Percentiles rank a stretch among this genome's conserved stretches.
Conservation (phyloP, 2,888 invertebrate species). For the Oscheius sp. region DNA sequence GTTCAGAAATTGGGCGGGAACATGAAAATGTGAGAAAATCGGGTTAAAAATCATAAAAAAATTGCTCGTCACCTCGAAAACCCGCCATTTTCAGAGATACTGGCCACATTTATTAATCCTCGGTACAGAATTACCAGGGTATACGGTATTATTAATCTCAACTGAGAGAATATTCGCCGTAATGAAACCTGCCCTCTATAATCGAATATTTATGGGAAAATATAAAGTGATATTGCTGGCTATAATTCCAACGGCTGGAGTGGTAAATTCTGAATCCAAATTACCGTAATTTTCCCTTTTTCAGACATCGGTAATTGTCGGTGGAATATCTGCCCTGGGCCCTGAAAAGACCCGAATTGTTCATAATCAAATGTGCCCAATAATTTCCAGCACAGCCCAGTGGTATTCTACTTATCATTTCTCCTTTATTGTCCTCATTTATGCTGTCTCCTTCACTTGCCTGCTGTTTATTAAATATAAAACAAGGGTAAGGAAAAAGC, state of each 20-base stretch:
- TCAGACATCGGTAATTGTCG: conserved; percentile 48
- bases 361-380: conserved; percentile 60
- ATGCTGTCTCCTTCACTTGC: conserved; percentile 59
- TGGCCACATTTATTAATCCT: conserved; percentile 62
- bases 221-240: conserved; percentile 41
- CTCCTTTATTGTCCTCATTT: conserved; percentile 55
- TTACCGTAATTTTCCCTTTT: conserved; percentile 4
- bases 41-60: not conserved
- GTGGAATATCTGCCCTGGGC: conserved; percentile 49
- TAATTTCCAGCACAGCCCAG: conserved; percentile 60
- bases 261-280: conserved; percentile 38
- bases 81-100: conserved; percentile 57
- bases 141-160: conserved; percentile 60
- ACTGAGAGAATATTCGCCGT: conserved; percentile 58
- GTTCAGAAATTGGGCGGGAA: not conserved
- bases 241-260: conserved; percentile 42
- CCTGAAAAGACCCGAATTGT: conserved; percentile 41
- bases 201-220: conserved; percentile 48
- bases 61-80: too few species aligned
- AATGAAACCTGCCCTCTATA: conserved; percentile 54
- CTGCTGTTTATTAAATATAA: conserved; percentile 43
- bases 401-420: conserved; percentile 66
- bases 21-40: not conserved
- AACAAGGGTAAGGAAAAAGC: conserved; percentile 44
- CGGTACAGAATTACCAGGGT: conserved; percentile 64